These are phyloP conservation scores for Conus betulinus DNA, from an alignment of 1,140 invertebrate genomes.

Conservation along the genomic window DNA sequence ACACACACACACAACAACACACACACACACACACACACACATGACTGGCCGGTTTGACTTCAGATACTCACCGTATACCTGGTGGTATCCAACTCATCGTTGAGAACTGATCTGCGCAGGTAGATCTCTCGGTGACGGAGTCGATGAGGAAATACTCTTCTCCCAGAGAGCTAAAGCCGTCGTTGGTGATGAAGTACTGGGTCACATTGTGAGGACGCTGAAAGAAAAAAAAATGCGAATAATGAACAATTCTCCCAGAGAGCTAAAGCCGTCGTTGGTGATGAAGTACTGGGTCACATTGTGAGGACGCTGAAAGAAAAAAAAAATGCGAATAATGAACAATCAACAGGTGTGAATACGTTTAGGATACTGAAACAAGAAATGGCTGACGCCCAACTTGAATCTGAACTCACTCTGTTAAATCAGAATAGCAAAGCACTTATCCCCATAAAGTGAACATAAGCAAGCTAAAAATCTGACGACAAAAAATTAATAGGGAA, in stretches of 20 bases:
- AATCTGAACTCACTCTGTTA: too few species aligned
- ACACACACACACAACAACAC: too few species aligned
- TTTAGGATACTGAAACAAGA: too few species aligned
- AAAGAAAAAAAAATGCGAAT: conserved; percentile 16
- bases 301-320: conserved; percentile 42
- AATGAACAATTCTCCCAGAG: not conserved
- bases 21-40: too few species aligned
- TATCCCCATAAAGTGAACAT: too few species aligned
- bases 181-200: conserved; percentile 30
- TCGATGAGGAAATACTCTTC: conserved; percentile 43
- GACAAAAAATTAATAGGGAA: too few species aligned
- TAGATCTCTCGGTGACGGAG: conserved; percentile 34
- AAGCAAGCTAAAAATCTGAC: too few species aligned
- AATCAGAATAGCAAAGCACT: too few species aligned
- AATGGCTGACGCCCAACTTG: too few species aligned
- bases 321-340: too few species aligned
- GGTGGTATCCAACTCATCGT: conserved; percentile 11
- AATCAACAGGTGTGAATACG: not conserved
- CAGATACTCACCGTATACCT: conserved; percentile 48
- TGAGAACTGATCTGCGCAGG: conserved; percentile 35
- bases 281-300: conserved; percentile 39
- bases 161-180: not conserved
- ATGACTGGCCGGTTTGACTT: too few species aligned
- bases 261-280: not conserved
- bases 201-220: conserved; percentile 42